phyloP scores from a whole-genome alignment of 2,113 vertebrate species.

The Neoarius graeffei region DNA sequence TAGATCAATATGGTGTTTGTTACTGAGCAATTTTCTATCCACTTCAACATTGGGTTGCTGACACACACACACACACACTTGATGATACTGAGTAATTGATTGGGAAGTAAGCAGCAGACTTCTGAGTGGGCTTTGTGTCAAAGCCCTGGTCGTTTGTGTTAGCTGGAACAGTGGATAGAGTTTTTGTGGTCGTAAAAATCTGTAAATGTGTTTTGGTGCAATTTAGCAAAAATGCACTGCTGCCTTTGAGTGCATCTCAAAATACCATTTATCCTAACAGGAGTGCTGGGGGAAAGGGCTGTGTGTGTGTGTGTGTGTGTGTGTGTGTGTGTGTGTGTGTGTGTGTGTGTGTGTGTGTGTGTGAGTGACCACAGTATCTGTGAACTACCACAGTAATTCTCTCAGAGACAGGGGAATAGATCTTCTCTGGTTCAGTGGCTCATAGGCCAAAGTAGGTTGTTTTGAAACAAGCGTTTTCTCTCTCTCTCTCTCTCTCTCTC shows the following conservation, averaged over 20 bases:
- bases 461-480: background rate
- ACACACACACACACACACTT: conserved; percentile 14
- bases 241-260: background rate
- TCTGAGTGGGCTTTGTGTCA: background rate
- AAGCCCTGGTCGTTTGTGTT: background rate
- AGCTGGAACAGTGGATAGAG: background rate
- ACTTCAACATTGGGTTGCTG: background rate
- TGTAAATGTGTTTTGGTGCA: background rate
- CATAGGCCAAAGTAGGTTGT: conserved; percentile 3
- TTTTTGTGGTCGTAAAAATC: background rate
- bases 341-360: background rate
- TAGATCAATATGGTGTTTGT: background rate
- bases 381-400: background rate
- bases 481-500: background rate
- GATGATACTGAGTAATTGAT: background rate
- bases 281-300: background rate
- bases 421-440: conserved; percentile 15
- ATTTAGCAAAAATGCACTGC: background rate
- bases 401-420: conserved; percentile 5
- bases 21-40: background rate
- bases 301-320: background rate
- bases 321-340: background rate
- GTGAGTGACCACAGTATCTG: background rate
- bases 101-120: background rate
- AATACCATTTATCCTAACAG: background rate